Percentiles rank a stretch among this genome's conserved stretches.
Evolutionary conservation across 2,888 invertebrate species (phyloP).

Genomic region (Platypus cylindrus): DNA sequence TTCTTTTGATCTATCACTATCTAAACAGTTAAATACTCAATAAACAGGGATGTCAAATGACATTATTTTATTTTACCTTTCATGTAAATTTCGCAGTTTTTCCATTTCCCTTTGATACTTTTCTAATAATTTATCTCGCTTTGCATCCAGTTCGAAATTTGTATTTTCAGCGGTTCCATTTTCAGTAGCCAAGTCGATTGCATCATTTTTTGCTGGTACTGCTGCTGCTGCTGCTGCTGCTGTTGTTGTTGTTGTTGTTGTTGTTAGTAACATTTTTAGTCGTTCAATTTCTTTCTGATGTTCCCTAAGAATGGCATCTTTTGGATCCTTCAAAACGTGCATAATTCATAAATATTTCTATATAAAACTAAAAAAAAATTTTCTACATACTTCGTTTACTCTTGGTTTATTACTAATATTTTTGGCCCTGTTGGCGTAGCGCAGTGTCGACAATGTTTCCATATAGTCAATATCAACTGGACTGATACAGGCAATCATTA

Average conservation of each 20-base stretch:
- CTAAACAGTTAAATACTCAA: too few species aligned
- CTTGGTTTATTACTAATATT: conserved; percentile 75
- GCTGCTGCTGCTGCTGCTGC: conserved; percentile 25
- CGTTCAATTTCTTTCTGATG: conserved; percentile 75
- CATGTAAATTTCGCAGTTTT: conserved; percentile 32
- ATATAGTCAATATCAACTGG: conserved; percentile 74
- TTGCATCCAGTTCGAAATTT: conserved; percentile 23
- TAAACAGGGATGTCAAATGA: too few species aligned
- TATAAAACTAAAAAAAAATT: not conserved
- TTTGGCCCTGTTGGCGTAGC: conserved; percentile 77
- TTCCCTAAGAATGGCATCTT: conserved; percentile 72
- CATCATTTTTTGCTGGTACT: conserved; percentile 13
- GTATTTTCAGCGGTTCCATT: too few species aligned
- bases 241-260: too few species aligned
- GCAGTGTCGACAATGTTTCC: conserved; percentile 67
- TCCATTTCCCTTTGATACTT: conserved; percentile 44
- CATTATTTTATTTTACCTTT: conserved; percentile 14
- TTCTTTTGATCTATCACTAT: too few species aligned
- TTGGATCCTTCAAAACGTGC: conserved; percentile 50
- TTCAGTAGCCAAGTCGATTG: too few species aligned
- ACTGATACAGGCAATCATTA: conserved; percentile 79
- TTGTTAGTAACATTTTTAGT: conserved; percentile 47
- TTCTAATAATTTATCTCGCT: conserved; percentile 32
- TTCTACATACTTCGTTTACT: conserved; percentile 52
- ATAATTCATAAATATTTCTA: not conserved